Evolutionary conservation across 2,888 invertebrate species (phyloP), one percentile per base, ranked within the genome.

Genomic region (Aphodius sticticus): DNA sequence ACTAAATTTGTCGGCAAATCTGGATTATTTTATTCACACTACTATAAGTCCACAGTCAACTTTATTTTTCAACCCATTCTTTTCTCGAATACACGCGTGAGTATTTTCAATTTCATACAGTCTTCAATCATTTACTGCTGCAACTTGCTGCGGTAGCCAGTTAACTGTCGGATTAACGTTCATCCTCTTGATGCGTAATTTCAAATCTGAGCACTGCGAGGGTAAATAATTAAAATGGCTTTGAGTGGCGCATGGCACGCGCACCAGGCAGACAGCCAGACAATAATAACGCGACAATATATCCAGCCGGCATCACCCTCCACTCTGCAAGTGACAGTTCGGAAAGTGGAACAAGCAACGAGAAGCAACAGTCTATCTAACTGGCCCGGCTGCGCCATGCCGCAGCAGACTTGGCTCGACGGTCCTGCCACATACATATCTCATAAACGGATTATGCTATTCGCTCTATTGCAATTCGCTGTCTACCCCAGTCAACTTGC

Each of bases 361-460:
- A 71, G 77, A 80, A 80, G 80, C 80, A 80, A 80, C 80, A 80
- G 77, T 72, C 79, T 74, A 72, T 53, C 76, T 70, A 79, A 26
- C 76, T 76, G 71, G n/a, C 16, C 69, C 69, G 16, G 36, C 76
- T 9, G 1, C 76, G 69, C 76, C n/a, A 76, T n/a, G n/a, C 16
- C 76, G 35, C 75, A 15, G 26, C 36, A 69, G 37, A 16, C 7
- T 37, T 37, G 69, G 76, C 16, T 70, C 76, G 26, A 77, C 79
- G 72, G 77, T 78, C 83, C 53, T 83, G 83, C 82, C 84, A 84
- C 84, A 82, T 82, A 82, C 84, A 84, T 83, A 82, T 83, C 84
- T 83, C 83, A 83, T 84, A 84, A 84, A 82, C 82, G 83, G 83
- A 83, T 84, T 83, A 53, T 53, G 83, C 83, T 81, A 83, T 81